phyloP scores from a whole-genome alignment of 2,888 invertebrate genomes.

The Conomelus anceps region DNA sequence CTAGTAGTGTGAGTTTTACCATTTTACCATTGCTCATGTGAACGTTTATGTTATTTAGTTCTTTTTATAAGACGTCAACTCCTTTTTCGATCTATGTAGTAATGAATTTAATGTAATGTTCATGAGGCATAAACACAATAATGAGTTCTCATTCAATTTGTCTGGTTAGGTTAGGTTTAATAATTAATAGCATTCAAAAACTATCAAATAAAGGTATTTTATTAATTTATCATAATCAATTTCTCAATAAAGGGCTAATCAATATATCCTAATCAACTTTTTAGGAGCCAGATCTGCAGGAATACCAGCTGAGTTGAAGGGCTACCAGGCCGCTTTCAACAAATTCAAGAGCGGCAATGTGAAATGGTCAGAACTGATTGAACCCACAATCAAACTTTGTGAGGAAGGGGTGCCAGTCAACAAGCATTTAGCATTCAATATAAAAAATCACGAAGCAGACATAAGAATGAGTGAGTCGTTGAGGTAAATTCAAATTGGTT shows the following conservation, averaged over 20 bases:
- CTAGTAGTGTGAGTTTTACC: too few relatives aligned
- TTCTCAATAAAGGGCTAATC: background rate
- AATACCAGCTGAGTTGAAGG: slow-evolving; percentile 84
- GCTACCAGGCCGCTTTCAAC: slow-evolving; percentile 71
- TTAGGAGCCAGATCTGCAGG: slow-evolving; percentile 51
- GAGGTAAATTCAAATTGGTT: slow-evolving; percentile 8
- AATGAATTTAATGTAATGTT: too few relatives aligned
- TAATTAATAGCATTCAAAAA: too few relatives aligned
- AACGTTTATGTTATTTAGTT: too few relatives aligned
- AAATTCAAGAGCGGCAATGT: slow-evolving; percentile 45
- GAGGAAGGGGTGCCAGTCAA: slow-evolving; percentile 57
- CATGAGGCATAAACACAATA: too few relatives aligned
- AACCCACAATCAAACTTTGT: slow-evolving; percentile 70
- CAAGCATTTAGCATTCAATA: slow-evolving; percentile 51
- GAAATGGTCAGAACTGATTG: slow-evolving; percentile 70
- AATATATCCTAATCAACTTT: background rate
- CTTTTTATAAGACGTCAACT: too few relatives aligned
- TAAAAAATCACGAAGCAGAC: slow-evolving; percentile 36
- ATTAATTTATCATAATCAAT: too few relatives aligned
- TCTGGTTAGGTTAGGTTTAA: too few relatives aligned
- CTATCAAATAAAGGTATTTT: too few relatives aligned
- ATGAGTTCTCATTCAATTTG: too few relatives aligned
- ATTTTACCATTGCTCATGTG: too few relatives aligned
- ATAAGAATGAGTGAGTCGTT: slow-evolving; percentile 15
- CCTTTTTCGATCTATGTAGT: too few relatives aligned